These are phyloP conservation scores for Shargacucullia verbasci DNA, from an alignment of 2,888 invertebrate genomes.

Conservation along the genomic window DNA sequence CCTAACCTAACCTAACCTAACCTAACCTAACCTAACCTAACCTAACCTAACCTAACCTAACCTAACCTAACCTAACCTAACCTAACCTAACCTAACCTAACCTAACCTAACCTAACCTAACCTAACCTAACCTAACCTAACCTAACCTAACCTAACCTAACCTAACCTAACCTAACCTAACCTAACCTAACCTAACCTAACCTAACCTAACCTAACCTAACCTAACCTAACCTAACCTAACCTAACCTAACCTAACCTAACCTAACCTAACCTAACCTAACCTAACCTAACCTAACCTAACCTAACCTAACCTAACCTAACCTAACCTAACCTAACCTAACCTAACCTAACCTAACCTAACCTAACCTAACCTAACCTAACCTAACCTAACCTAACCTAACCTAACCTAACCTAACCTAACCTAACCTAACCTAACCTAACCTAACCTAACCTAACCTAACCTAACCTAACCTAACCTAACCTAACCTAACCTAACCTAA, in stretches of 20 bases:
- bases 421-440: too few relatives aligned
- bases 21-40: constrained; percentile 47
- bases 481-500: too few relatives aligned
- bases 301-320: constrained; percentile 49
- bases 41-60: constrained; percentile 41
- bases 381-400: too few relatives aligned
- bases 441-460: too few relatives aligned
- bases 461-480: too few relatives aligned
- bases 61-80: constrained; percentile 40
- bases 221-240: constrained; percentile 37
- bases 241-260: constrained; percentile 42
- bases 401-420: too few relatives aligned
- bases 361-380: too few relatives aligned
- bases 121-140: constrained; percentile 31
- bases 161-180: constrained; percentile 23
- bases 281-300: constrained; percentile 52
- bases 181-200: constrained; percentile 29
- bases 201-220: constrained; percentile 32
- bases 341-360: too few relatives aligned
- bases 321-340: constrained; percentile 32
- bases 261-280: constrained; percentile 48
- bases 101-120: constrained; percentile 33
- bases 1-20: constrained; percentile 47
- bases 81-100: constrained; percentile 38
- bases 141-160: constrained; percentile 15